Conservation (phyloP, 2,113 vertebrate species). For the Antidorcas marsupialis region DNA sequence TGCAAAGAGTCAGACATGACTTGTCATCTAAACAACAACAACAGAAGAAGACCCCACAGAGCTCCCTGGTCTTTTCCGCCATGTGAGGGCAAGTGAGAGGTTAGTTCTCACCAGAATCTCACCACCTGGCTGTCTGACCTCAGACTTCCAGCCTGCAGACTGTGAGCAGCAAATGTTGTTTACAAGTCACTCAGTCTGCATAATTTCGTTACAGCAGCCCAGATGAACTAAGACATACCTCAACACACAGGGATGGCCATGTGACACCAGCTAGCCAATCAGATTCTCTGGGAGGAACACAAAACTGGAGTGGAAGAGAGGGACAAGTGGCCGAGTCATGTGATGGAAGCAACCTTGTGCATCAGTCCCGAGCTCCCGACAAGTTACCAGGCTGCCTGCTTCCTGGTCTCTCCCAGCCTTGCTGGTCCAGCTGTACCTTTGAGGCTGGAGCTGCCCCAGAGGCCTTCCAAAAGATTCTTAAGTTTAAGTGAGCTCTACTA, state of each 20-base stretch:
- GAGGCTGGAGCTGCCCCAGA: neutral
- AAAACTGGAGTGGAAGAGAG: neutral
- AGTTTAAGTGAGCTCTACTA: neutral
- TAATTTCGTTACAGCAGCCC: neutral
- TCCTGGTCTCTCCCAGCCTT: neutral
- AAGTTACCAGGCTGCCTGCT: neutral
- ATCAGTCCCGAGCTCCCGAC: rapidly evolving
- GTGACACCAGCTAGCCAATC: neutral
- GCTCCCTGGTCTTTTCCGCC: neutral
- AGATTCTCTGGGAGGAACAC: neutral
- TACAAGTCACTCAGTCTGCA: neutral
- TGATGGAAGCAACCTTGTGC: neutral
- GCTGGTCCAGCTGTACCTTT: no score
- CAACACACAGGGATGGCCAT: neutral
- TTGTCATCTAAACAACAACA: neutral
- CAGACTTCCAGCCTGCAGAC: neutral
- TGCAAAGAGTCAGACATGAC: neutral
- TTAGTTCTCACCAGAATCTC: neutral
- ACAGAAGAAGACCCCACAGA: neutral
- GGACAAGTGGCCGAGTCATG: neutral
- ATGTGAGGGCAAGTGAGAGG: neutral
- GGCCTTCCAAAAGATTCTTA: neutral
- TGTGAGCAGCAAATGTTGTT: neutral
- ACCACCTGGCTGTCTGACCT: neutral
- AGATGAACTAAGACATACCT: neutral